Evolutionary conservation across 2,113 vertebrate species (phyloP).

Genomic region (Copsychus sechellarum): DNA sequence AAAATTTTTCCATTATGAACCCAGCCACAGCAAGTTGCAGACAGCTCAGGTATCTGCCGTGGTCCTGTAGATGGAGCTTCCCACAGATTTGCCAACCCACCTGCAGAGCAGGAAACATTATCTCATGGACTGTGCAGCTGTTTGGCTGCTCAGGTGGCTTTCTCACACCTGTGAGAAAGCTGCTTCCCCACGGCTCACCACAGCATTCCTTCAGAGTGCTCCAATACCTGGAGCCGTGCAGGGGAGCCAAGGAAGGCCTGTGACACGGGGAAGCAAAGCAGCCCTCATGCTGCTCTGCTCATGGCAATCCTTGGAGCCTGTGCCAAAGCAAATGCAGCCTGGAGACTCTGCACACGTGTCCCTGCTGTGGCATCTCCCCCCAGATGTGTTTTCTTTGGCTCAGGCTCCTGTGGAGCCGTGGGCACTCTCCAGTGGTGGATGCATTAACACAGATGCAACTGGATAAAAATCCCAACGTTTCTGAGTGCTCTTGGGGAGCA

Average conservation of each 20-base stretch:
- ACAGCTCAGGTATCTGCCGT: accelerated
- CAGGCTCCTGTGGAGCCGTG: accelerated
- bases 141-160: neutral
- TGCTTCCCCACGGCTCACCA: accelerated
- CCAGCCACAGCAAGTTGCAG: accelerated
- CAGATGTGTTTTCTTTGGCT: conserved; percentile 46
- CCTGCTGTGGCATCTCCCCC: conserved; percentile 37
- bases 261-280: neutral
- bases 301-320: neutral
- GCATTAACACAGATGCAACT: neutral
- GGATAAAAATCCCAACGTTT: neutral
- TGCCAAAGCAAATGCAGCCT: conserved; percentile 36
- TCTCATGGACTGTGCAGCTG: neutral
- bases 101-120: neutral
- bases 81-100: neutral
- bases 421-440: neutral
- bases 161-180: neutral
- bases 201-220: neutral
- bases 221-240: accelerated
- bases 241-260: neutral
- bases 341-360: neutral
- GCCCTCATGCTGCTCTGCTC: neutral
- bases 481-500: neutral
- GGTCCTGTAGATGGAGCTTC: accelerated
- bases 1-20: accelerated